Percentiles rank a stretch among this genome's conserved stretches.
Evolutionary conservation across 1,140 invertebrate genomes (phyloP).

Genomic region (Drosophila murphyi): DNA sequence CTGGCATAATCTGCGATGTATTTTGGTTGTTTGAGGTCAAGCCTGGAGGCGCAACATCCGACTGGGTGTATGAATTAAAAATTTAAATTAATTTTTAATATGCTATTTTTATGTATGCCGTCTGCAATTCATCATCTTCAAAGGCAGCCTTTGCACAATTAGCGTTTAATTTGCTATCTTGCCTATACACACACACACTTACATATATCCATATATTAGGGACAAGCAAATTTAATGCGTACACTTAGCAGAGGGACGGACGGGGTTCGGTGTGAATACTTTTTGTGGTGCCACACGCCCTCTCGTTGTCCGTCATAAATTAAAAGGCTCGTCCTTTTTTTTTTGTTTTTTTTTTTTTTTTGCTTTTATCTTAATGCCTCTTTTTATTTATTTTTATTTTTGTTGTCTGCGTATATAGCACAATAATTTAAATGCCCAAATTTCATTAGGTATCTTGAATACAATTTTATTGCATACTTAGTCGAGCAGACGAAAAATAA

Average conservation of each 20-base stretch:
- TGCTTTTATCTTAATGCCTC: conserved; percentile 66
- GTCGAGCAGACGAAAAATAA: conserved; percentile 21
- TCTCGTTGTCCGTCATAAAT: conserved; percentile 60
- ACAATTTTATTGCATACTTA: conserved; percentile 76
- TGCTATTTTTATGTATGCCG: conserved; percentile 25
- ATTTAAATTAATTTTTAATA: conserved; percentile 80
- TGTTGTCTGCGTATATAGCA: conserved; percentile 33
- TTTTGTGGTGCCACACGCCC: conserved; percentile 21
- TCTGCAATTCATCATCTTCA: conserved; percentile 70
- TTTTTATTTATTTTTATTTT: conserved; percentile 8
- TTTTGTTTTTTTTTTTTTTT: conserved; percentile 37
- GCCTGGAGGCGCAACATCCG: conserved; percentile 7
- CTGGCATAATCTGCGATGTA: no score
- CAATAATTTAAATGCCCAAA: conserved; percentile 73
- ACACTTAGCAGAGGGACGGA: background rate
- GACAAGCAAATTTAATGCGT: conserved; percentile 32
- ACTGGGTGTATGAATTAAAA: conserved; percentile 62
- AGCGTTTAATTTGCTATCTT: conserved; percentile 70
- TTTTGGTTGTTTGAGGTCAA: background rate
- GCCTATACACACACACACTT: background rate
- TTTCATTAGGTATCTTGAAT: conserved; percentile 67
- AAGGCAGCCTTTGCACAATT: conserved; percentile 57
- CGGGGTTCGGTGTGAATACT: conserved; percentile 19
- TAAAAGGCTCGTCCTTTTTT: conserved; percentile 50
- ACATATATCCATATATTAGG: conserved; percentile 16